Conservation (phyloP, 2,888 invertebrate species). For the Leptogaster cylindrica region DNA sequence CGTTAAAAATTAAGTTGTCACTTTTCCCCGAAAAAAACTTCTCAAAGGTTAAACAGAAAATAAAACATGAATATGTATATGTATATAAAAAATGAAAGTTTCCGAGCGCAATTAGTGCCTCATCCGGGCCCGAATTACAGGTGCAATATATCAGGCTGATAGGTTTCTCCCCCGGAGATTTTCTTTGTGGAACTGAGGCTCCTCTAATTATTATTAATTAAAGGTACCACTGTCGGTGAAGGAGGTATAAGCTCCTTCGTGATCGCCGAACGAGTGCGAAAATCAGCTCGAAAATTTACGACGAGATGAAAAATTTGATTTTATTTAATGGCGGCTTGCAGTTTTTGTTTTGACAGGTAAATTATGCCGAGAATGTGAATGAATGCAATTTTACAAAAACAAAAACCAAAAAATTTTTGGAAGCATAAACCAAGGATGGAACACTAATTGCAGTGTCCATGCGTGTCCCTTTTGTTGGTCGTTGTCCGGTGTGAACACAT, state of each 20-base stretch:
- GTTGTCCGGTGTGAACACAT: constrained; percentile 12
- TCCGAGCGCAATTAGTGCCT: constrained; percentile 8
- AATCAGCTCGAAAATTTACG: constrained; percentile 33
- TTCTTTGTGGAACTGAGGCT: background rate
- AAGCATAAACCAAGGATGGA: background rate
- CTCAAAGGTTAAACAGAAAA: no score
- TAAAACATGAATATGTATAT: no score
- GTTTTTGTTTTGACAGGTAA: constrained; percentile 41
- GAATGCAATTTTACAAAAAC: constrained; percentile 9
- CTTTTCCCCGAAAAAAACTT: constrained; percentile 8
- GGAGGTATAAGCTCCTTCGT: constrained; percentile 13
- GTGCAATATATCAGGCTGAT: background rate
- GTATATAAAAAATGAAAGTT: constrained; percentile 4
- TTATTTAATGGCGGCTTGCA: constrained; percentile 35
- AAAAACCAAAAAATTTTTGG: no score
- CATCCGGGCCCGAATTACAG: no score
- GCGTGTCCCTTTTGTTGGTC: no score
- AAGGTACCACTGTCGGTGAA: constrained; percentile 25
- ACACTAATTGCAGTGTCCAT: constrained; percentile 16
- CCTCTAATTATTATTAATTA: constrained; percentile 33
- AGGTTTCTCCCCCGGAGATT: background rate
- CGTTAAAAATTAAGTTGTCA: constrained; percentile 41
- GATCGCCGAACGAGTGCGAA: constrained; percentile 5
- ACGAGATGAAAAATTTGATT: constrained; percentile 43
- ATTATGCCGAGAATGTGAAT: constrained; percentile 23